phyloP scores from a whole-genome alignment of 2,797 vertebrate species.

The Tolypeutes matacus region DNA sequence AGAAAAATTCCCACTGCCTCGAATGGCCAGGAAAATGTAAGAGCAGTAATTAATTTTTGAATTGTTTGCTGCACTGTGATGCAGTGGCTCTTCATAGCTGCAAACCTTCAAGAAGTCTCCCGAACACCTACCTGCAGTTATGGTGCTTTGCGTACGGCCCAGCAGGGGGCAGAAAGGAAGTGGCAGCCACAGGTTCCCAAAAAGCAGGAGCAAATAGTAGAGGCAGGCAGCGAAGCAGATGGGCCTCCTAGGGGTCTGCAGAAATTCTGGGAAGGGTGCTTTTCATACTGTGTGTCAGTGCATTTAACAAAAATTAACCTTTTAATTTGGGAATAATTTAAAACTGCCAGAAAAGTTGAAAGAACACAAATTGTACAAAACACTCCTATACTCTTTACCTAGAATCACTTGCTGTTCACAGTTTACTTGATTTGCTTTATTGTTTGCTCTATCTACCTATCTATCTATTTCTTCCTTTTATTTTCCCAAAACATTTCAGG shows the following conservation, averaged over 20 bases:
- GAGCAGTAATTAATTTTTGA: not conserved
- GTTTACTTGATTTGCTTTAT: not conserved
- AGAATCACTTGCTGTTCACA: not conserved
- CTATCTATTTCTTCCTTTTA: not conserved
- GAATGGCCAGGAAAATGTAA: not conserved
- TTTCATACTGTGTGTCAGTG: not conserved
- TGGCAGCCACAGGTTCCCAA: rapidly evolving
- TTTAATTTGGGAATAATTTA: not conserved
- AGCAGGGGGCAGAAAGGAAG: not conserved
- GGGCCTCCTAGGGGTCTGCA: rapidly evolving
- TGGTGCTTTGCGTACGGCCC: not conserved
- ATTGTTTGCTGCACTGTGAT: not conserved
- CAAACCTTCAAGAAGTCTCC: not conserved
- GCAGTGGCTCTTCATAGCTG: not conserved
- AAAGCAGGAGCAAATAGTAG: rapidly evolving
- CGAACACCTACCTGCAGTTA: rapidly evolving
- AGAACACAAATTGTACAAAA: not conserved
- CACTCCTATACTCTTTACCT: not conserved
- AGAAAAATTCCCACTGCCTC: not conserved
- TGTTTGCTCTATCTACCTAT: not conserved
- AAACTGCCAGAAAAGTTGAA: not conserved
- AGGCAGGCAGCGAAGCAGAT: rapidly evolving
- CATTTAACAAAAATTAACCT: not conserved
- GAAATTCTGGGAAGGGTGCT: not conserved
- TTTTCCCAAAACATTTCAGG: not conserved